Evolutionary conservation across 2,113 vertebrate genomes (phyloP).

Genomic region (Rhegmatorhina hoffmannsi): DNA sequence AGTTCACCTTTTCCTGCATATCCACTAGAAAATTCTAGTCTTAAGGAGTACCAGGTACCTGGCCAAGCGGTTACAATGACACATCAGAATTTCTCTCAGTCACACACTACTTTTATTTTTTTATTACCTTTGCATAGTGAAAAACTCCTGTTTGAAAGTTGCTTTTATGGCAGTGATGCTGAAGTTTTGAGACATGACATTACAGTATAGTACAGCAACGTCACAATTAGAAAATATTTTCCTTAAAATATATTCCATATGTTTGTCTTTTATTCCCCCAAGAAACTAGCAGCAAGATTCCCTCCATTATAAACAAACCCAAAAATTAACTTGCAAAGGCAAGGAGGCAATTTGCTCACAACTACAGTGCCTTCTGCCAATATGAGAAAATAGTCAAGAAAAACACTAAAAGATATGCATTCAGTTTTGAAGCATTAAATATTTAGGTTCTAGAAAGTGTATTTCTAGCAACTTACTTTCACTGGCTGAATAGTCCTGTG

Average conservation of each 20-base stretch:
- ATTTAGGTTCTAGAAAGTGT: not conserved
- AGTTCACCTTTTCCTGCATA: not conserved
- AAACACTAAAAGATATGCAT: not conserved
- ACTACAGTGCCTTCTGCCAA: not conserved
- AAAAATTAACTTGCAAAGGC: not conserved
- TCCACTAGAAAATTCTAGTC: not conserved
- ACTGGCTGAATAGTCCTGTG: conserved; percentile 87
- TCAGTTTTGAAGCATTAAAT: not conserved
- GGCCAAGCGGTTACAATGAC: not conserved
- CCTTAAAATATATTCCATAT: not conserved
- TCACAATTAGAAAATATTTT: not conserved
- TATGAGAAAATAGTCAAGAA: not conserved
- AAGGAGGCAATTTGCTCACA: not conserved
- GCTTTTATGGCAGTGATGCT: not conserved
- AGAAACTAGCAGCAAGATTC: not conserved
- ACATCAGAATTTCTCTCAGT: not conserved
- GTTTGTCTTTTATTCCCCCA: not conserved
- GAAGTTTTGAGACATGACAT: not conserved
- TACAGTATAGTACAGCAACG: not conserved
- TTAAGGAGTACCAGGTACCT: not conserved
- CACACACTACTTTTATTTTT: not conserved
- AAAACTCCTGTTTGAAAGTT: not conserved
- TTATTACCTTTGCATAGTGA: not conserved
- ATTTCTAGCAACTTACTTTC: conserved; percentile 84
- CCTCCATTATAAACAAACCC: not conserved